These are phyloP conservation scores for Spodoptera picta DNA, from an alignment of 2,888 invertebrate genomes.

Conservation along the genomic window DNA sequence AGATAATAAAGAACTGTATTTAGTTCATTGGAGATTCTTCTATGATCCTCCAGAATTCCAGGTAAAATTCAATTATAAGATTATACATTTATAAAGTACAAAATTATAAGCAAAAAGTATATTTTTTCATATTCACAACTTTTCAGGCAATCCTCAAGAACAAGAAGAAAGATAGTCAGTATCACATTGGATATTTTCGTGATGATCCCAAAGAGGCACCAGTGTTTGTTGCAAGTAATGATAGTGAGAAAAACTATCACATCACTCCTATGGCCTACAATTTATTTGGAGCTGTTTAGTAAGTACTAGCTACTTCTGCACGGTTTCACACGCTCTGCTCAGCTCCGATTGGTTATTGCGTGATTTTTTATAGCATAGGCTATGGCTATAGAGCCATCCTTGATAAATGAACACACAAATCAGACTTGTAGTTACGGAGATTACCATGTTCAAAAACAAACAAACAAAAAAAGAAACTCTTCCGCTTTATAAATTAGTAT, in stretches of 20 bases:
- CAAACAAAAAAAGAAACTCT: too few relatives aligned
- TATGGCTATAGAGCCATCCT: too few relatives aligned
- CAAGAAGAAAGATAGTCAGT: conserved; percentile 89
- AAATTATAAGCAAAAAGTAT: background rate
- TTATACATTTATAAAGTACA: background rate
- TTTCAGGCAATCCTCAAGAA: conserved; percentile 91
- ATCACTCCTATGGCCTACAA: conserved; percentile 93
- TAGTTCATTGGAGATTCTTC: conserved; percentile 96
- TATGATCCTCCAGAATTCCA: conserved; percentile 98
- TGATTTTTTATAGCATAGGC: too few relatives aligned
- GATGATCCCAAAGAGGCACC: conserved; percentile 93
- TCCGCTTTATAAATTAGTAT: too few relatives aligned
- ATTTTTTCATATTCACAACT: conserved; percentile 1
- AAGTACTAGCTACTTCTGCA: conserved; percentile 67
- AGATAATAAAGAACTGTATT: conserved; percentile 89
- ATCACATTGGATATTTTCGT: conserved; percentile 96
- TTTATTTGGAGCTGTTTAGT: conserved; percentile 94
- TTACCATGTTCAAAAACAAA: too few relatives aligned
- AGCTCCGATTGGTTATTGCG: too few relatives aligned
- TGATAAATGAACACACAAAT: too few relatives aligned
- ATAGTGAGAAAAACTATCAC: conserved; percentile 90
- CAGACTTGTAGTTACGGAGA: too few relatives aligned
- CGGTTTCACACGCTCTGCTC: too few relatives aligned
- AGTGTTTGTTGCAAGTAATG: conserved; percentile 93
- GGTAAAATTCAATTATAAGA: conserved; percentile 70